Evolutionary conservation across 2,797 vertebrate genomes (phyloP).

Genomic region (Characodon lateralis): DNA sequence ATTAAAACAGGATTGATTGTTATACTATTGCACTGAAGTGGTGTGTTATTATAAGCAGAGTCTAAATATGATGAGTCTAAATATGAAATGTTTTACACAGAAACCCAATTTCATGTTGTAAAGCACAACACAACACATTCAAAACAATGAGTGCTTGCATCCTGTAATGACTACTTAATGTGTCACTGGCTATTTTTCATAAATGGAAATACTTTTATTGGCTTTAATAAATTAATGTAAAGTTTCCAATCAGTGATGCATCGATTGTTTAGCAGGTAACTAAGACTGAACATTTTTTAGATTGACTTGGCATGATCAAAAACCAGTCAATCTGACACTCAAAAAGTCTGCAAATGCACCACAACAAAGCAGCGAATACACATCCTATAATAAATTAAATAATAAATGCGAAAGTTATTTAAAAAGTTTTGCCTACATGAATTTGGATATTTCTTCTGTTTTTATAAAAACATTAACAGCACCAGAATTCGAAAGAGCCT

Average conservation of each 20-base stretch:
- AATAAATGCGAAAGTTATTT: neutral
- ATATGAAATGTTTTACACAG: neutral
- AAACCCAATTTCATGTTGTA: neutral
- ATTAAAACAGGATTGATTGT: slow-evolving; percentile 42
- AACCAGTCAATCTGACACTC: neutral
- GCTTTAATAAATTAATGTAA: slow-evolving; percentile 2
- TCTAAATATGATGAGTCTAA: neutral
- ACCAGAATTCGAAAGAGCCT: no score
- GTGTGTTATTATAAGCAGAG: neutral
- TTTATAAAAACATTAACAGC: no score
- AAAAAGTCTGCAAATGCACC: neutral
- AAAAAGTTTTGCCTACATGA: neutral
- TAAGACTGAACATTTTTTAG: no score
- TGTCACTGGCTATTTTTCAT: neutral
- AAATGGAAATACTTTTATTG: no score
- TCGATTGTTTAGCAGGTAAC: neutral
- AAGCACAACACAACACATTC: neutral
- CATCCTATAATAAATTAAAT: neutral
- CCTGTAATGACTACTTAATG: neutral
- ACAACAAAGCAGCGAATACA: neutral
- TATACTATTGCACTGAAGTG: slow-evolving; percentile 19
- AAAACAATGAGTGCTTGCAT: no score
- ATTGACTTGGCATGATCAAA: neutral
- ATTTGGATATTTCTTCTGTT: no score
- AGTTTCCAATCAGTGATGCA: neutral